Base-by-base conservation (phyloP, 2,888 invertebrate genomes). In the Notodonta ziczac region DNA sequence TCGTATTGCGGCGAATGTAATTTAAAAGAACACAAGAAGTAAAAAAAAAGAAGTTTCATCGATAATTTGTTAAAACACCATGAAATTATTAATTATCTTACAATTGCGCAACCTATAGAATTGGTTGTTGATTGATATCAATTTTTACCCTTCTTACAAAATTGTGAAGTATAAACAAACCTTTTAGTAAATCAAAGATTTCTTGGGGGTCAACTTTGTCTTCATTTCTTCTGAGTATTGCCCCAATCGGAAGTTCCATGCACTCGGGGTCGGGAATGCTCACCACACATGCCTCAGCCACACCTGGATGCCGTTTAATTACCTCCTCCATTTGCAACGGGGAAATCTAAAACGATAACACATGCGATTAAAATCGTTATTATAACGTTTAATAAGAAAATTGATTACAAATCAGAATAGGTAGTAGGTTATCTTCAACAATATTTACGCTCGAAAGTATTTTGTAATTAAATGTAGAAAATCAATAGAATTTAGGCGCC, bases 271-370 rank as follows among this genome's bases (percentile, higher is more conserved):
- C 73, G 0, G 85, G 83, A 0, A 86, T 54, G 13, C 76, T 71
- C 0, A 85, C 84, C 0, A 86, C 84, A 56, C 84, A 84, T 7
- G 72, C 85, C 14, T 81, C 79, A 2, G 42, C 56, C 0, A 86
- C 84, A 4, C 69, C 72, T 4, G 83, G 79, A 56, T 85, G 86
- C 7, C 61, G 58, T 61, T 78, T 84, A 54, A 86, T 76, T 8
- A 84, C 74, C 14, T 79, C 80, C 70, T 86, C 86, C 60, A 86
- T 70, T 71, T 76, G 69, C 35, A 84, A 63, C 0, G 85, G 86
- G 0, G 86, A 81, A 44, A 86, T 73, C 85, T 85, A 51, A 4
- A 40, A 59, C 50, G 9, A 54, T 63, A 61, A 62, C 7, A 48
- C n/a, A 13, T 16, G 1, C 10, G 42, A 42, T 42, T 42, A 2